Percentiles rank a stretch among this genome's conserved stretches.
Evolutionary conservation across 2,113 vertebrate genomes (phyloP).

Genomic region (Channa argus): DNA sequence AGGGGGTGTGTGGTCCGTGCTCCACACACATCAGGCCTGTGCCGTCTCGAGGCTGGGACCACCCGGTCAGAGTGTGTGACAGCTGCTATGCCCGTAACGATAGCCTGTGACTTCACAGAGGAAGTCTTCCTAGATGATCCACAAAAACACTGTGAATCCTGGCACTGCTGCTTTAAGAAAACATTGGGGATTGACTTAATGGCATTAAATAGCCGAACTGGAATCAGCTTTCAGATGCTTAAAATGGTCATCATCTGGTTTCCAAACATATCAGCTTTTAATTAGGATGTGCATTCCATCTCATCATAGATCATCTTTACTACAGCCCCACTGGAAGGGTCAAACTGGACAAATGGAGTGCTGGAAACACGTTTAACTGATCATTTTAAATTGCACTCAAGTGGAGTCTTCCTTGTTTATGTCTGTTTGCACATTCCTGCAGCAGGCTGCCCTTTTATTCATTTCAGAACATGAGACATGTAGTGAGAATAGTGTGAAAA

Average conservation of each 20-base stretch:
- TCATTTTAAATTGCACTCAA: neutral
- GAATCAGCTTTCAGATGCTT: slow-evolving; percentile 15
- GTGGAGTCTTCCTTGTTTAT: slow-evolving; percentile 1
- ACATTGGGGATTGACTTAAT: neutral
- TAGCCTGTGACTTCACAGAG: slow-evolving; percentile 62
- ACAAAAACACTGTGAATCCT: slow-evolving; percentile 39
- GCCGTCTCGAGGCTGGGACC: slow-evolving; percentile 87
- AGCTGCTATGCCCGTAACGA: slow-evolving; percentile 73
- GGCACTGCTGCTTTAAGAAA: slow-evolving; percentile 13
- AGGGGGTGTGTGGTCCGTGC: slow-evolving; percentile 84
- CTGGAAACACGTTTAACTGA: slow-evolving; percentile 10
- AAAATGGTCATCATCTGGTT: neutral
- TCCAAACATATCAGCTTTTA: slow-evolving; percentile 1
- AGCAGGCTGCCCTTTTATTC: neutral
- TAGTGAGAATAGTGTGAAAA: neutral
- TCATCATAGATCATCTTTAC: neutral
- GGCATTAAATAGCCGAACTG: slow-evolving; percentile 6
- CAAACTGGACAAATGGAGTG: slow-evolving; percentile 8
- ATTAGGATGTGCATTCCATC: neutral
- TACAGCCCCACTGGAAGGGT: neutral
- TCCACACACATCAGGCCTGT: slow-evolving; percentile 79
- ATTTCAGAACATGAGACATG: slow-evolving; percentile 9
- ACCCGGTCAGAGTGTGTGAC: slow-evolving; percentile 86
- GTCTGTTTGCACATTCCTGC: slow-evolving; percentile 15
- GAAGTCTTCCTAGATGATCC: slow-evolving; percentile 32